A percentile compares a stretch with the other conserved stretches of the same genome.
These are phyloP conservation scores for Aselliscus stoliczkanus DNA, from an alignment of 2,797 vertebrate species.

Conservation along the genomic window DNA sequence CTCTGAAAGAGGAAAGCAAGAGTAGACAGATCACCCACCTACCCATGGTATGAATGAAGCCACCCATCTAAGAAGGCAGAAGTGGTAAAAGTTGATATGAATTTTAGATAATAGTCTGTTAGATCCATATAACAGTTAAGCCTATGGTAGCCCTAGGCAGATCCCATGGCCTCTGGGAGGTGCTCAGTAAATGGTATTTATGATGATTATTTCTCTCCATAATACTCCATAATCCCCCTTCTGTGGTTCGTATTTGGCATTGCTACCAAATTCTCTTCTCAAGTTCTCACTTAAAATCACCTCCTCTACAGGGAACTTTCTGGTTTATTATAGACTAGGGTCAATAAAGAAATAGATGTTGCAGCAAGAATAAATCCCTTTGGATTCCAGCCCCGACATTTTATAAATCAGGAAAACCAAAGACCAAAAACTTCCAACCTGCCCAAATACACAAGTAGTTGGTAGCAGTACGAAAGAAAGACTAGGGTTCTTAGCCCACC, in stretches of 20 bases:
- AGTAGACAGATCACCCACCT: neutral
- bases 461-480: neutral
- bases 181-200: neutral
- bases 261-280: neutral
- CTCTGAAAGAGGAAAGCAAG: neutral
- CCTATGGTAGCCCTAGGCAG: neutral
- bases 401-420: neutral
- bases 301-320: neutral
- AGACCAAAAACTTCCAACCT: neutral
- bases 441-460: neutral
- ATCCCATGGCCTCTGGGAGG: neutral
- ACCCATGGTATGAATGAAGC: neutral
- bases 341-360: neutral
- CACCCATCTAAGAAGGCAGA: neutral
- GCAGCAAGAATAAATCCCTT: neutral
- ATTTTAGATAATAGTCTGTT: neutral
- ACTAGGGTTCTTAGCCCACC: neutral
- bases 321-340: neutral
- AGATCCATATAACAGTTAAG: neutral
- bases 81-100: neutral
- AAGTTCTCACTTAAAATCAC: slow-evolving; percentile 5
- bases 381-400: neutral
- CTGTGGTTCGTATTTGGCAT: neutral
- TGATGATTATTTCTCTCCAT: neutral
- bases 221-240: neutral